Evolutionary conservation across 23 tunicate genomes (phyloP), one percentile per base, ranked within the genome.

Genomic region (Halocynthia aurantium): DNA sequence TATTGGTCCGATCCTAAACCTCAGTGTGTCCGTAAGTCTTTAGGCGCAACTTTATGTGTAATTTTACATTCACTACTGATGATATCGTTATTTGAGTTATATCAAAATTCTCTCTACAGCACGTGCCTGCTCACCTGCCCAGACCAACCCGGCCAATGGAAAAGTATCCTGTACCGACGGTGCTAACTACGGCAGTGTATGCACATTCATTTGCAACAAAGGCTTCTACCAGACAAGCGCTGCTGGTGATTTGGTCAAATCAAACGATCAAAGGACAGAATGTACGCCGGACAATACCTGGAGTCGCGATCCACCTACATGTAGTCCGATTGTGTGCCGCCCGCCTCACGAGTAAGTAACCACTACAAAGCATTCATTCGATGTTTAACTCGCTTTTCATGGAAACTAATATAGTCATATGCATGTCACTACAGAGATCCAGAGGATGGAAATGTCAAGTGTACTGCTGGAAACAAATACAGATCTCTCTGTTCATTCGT

Each of bases 1-100:
- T 40, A 9, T 7, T 85, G 90, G 90, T 69, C 75, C 62, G 44
- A 52, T 7, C 90, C 90, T 61, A 52, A 76, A 12, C 84, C 90
- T 7, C 13, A 53, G 22, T 85, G 90, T 55, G 73, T 58, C 60
- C 76, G 90, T 85, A 80, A 71, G 78, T 70, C 50, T 72, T 10
- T 9, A 11, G 6, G 31, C 22, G 22, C 2, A 65, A 15, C 22
- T 20, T 20, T 11, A n/a, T n/a, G 19, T 10, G 22, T 40, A 5
- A 20, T 65, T 65, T 9, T 13, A 13, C 15, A 58, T 13, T n/a
- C 2, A 40, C 31, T 40, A 65, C 31, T 0, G 70, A 15, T 49
- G 6, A 11, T 40, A 65, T 65, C 70, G 4, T 31, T 31, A 31
- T 31, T 31, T 4, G 44, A 31, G 44, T 31, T 31, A 31, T 31